Percentiles rank a stretch among this genome's conserved stretches.
phyloP scores from a whole-genome alignment of 2,888 invertebrate genomes.

The Callyntrura guangdongensis region DNA sequence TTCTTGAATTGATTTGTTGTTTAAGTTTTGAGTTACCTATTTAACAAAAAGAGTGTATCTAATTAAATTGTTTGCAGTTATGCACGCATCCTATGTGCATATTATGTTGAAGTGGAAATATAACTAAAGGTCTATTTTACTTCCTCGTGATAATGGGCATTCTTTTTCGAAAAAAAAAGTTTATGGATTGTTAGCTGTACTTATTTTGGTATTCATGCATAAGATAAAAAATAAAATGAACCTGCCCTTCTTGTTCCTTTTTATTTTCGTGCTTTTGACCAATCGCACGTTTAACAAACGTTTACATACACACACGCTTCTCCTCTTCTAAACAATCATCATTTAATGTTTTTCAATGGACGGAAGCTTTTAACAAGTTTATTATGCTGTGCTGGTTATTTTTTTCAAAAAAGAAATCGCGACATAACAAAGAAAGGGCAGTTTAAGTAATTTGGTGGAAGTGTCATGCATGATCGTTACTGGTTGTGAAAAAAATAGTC shows the following conservation, averaged over 20 bases:
- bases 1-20: not conserved
- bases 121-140: not conserved
- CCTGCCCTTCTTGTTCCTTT: slow-evolving; percentile 34
- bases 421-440: not conserved
- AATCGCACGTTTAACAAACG: not conserved
- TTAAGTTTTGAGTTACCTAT: no score
- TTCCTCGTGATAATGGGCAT: not conserved
- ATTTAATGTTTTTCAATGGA: slow-evolving; percentile 30
- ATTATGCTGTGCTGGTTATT: not conserved
- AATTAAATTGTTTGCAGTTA: not conserved
- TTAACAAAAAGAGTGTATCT: not conserved
- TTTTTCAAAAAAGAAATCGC: not conserved
- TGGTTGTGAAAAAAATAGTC: not conserved
- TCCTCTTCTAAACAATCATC: slow-evolving; percentile 11
- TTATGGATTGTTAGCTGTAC: not conserved
- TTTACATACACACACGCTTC: not conserved
- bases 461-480: slow-evolving; percentile 33
- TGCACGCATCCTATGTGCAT: no score
- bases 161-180: not conserved
- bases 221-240: not conserved
- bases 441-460: not conserved
- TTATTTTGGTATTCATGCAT: slow-evolving; percentile 1
- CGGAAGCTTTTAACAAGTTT: slow-evolving; percentile 39
- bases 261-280: slow-evolving; percentile 10
- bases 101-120: not conserved